phyloP scores from a whole-genome alignment of 1,140 invertebrate species.

The Batillaria attramentaria region DNA sequence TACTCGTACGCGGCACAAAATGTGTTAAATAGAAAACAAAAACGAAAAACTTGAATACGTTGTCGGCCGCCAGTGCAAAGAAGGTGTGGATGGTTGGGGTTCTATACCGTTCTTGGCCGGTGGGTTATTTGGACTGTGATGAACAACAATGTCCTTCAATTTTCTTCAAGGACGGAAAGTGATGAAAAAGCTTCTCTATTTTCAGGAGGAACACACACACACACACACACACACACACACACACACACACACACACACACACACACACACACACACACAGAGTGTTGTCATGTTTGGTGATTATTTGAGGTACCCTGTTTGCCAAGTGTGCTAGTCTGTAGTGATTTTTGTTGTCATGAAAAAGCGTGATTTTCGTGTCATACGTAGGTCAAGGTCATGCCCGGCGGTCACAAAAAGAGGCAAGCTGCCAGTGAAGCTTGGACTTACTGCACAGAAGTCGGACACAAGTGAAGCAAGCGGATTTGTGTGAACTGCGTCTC shows the following conservation, averaged over 20 bases:
- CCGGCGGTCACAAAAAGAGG: neutral
- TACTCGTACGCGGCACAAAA: too few species aligned
- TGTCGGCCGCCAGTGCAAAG: neutral
- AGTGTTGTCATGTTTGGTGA: neutral
- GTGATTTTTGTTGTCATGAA: neutral
- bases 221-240: neutral
- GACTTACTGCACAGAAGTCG: too few species aligned
- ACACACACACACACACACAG: constrained; percentile 1
- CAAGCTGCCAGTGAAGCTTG: neutral
- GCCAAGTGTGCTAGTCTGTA: neutral
- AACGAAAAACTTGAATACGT: neutral
- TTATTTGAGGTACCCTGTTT: neutral
- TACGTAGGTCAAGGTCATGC: neutral
- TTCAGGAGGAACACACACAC: neutral
- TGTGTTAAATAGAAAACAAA: neutral
- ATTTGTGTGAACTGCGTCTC: too few species aligned
- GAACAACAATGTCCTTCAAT: neutral
- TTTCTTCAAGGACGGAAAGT: too few species aligned
- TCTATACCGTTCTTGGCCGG: neutral
- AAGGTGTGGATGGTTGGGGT: neutral
- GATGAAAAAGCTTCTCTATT: too few species aligned
- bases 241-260: constrained; percentile 1
- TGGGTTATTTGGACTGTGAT: neutral
- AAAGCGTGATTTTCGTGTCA: neutral
- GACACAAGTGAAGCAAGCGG: too few species aligned